These are phyloP conservation scores for Crambe crambe DNA, from an alignment of 37 sponge, comb jelly and placozoan genomes.

Conservation along the genomic window DNA sequence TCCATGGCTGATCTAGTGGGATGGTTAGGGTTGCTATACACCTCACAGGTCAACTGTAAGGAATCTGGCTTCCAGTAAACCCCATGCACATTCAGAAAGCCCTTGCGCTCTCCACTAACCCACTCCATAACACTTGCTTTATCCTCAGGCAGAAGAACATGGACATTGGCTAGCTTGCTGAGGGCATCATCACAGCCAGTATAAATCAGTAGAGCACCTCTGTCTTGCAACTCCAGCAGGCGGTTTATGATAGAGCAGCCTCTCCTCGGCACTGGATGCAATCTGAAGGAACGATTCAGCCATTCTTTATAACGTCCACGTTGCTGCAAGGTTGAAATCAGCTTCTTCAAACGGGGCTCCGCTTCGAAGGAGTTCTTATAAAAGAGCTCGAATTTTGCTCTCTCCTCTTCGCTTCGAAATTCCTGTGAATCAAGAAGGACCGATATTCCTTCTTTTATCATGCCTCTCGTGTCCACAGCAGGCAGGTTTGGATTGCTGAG, in stretches of 20 bases:
- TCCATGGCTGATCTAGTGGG: not conserved
- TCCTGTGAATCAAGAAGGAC: conserved; percentile 3
- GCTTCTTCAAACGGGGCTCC: conserved; percentile 33
- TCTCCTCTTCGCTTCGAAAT: conserved; percentile 10
- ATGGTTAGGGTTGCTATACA: conserved; percentile 20
- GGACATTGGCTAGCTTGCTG: not conserved
- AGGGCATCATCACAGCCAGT: conserved; percentile 35
- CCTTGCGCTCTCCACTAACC: conserved; percentile 8
- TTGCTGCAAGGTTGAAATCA: not conserved
- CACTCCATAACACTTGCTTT: conserved; percentile 8
- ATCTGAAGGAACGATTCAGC: conserved; percentile 6
- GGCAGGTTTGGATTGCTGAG: not conserved
- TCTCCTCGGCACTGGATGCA: not conserved
- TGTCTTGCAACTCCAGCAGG: conserved; percentile 33
- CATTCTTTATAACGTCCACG: conserved; percentile 24
- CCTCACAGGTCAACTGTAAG: conserved; percentile 26
- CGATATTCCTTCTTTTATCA: conserved; percentile 27
- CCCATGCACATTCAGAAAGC: conserved; percentile 49
- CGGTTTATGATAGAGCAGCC: not conserved
- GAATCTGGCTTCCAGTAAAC: conserved; percentile 41
- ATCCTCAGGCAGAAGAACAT: conserved; percentile 15
- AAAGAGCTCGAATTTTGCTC: conserved; percentile 22
- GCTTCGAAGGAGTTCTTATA: conserved; percentile 39
- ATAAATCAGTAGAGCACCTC: conserved; percentile 52
- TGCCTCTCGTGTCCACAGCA: conserved; percentile 4